Conservation (phyloP, 1,140 invertebrate genomes). For the Caenorhabditis latens region DNA sequence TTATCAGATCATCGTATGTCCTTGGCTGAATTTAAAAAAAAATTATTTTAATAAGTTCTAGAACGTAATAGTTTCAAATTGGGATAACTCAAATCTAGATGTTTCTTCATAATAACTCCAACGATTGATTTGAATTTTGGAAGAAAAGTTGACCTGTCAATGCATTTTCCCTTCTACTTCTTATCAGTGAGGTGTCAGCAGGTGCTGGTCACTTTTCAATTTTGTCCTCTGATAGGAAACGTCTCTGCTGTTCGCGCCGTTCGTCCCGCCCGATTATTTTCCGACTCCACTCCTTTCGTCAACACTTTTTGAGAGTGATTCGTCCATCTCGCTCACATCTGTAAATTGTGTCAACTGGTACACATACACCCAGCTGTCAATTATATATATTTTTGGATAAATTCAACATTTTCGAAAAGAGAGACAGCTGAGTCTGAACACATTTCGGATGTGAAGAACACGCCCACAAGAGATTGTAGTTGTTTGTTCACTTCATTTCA, state of each 20-base stretch:
- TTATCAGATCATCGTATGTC: no score
- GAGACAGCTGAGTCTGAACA: neutral
- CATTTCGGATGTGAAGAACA: no score
- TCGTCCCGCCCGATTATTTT: neutral
- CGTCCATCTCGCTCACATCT: neutral
- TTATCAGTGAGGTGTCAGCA: constrained; percentile 42
- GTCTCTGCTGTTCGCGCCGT: constrained; percentile 8
- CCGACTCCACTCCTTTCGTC: neutral
- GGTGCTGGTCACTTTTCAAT: constrained; percentile 46
- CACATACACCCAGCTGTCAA: neutral
- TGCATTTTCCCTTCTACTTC: neutral
- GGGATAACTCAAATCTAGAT: neutral
- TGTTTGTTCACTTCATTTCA: no score
- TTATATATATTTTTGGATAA: neutral
- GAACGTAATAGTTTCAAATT: no score
- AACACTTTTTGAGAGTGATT: neutral
- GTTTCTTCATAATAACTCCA: neutral
- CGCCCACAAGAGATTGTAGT: no score
- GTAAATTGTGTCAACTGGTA: constrained; percentile 1
- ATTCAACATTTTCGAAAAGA: no score
- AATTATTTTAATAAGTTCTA: no score
- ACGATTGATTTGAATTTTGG: neutral
- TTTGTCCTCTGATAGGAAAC: neutral
- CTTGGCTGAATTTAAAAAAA: no score
- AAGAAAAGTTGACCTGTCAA: neutral